A percentile compares a stretch with the other conserved stretches of the same genome.
Conservation (phyloP, 2,113 vertebrate genomes). For the Polypterus bichir region DNA sequence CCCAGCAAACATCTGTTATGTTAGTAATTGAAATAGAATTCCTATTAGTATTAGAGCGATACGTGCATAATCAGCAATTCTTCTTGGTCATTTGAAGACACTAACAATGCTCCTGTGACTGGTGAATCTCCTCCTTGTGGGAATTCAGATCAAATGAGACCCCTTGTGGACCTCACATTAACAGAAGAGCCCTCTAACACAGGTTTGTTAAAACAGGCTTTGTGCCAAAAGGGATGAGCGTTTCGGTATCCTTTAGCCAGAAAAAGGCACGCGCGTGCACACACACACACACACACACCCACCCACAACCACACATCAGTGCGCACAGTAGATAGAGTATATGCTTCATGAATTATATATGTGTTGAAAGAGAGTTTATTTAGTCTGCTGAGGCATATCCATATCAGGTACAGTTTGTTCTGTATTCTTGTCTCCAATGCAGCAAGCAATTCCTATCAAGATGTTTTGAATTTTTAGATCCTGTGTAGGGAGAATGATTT, state of each 20-base stretch:
- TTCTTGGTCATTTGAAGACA: constrained; percentile 72
- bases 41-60: constrained; percentile 76
- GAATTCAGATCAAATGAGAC: constrained; percentile 57
- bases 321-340: constrained; percentile 26
- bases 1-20: constrained; percentile 98
- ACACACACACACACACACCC: constrained; percentile 37
- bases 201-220: constrained; percentile 49
- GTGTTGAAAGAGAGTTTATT: constrained; percentile 17
- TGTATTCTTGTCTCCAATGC: constrained; percentile 23
- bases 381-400: constrained; percentile 18
- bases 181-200: constrained; percentile 45
- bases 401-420: constrained; percentile 17
- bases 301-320: constrained; percentile 24
- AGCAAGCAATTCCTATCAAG: constrained; percentile 21
- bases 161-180: constrained; percentile 59
- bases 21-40: constrained; percentile 96
- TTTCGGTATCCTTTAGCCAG: constrained; percentile 41
- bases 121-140: constrained; percentile 58
- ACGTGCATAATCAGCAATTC: constrained; percentile 88
- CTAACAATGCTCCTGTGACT: constrained; percentile 75
- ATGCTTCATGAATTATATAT: constrained; percentile 34
- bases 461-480: constrained; percentile 27
- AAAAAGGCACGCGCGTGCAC: constrained; percentile 18
- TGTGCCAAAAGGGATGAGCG: constrained; percentile 50
- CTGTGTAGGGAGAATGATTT: constrained; percentile 23